Base-by-base conservation (phyloP, 2,888 invertebrate species). In the Petrolisthes manimaculis region DNA sequence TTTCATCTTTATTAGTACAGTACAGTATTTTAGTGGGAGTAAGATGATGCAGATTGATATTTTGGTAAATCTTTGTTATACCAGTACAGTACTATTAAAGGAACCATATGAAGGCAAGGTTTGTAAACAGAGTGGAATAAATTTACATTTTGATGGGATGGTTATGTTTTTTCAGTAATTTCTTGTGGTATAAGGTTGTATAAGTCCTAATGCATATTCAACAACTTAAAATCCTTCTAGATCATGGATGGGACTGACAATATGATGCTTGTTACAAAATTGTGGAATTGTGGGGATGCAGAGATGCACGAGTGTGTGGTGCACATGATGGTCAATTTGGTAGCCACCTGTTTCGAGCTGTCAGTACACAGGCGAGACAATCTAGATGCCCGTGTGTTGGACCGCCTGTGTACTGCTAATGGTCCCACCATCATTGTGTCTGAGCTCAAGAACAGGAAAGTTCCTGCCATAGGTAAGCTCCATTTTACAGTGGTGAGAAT, bases 201-300 rank as follows among this genome's bases (percentile, higher is more conserved):
- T 37, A 37, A 37, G 2, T 37, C 1, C 37, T 1, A 37, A 37
- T 37, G 37, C 37, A 37, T 37, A 37, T 75, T 75, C 2, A 24
- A 75, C 75, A 37, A 9, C 2, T 75, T 1, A 81, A 55, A 54
- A 21, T 24, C 14, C 51, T 61, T 74, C 18, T 61, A 88, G 87
- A 88, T 88, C 14, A 88, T 88, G 87, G 87, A 88, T 55, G 87
- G 87, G 14, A 88, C 87, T n/a, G 84, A 88, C 61, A 88, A 88
- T 71, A 88, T 88, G 87, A 88, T 83, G 14, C 9, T 67, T 5
- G 77, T 88, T 9, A 80, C 83, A 14, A 88, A 84, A 56, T 51
- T 79, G 21, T 74, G 37, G 5, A 84, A 79, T 18, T 37, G 12
- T 8, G 9, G 37, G 0, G 87, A 84, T 53, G 12, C n/a, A 55